A percentile compares a stretch with the other conserved stretches of the same genome.
phyloP scores from a whole-genome alignment of 1,140 invertebrate genomes.

The Drosophila ironensis region DNA sequence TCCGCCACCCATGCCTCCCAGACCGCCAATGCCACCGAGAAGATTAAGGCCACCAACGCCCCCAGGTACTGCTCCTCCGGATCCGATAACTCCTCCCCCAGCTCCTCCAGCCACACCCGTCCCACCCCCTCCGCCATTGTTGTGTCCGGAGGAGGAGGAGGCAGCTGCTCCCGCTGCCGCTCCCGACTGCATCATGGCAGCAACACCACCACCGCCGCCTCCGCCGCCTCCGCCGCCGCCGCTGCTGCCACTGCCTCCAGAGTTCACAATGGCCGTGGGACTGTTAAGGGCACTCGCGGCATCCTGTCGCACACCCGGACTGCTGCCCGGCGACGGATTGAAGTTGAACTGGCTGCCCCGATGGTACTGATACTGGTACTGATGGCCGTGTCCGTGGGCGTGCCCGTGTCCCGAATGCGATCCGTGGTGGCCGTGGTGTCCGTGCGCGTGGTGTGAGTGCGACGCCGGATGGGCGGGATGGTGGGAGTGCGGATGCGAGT shows the following conservation, averaged over 20 bases:
- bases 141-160: conserved; percentile 11
- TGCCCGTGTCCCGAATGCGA: conserved; percentile 57
- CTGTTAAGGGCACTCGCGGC: conserved; percentile 63
- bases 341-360: conserved; percentile 55
- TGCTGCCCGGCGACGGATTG: conserved; percentile 69
- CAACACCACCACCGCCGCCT: conserved; percentile 61
- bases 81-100: no score
- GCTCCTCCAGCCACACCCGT: no score
- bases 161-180: conserved; percentile 5
- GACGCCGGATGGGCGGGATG: no score
- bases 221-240: conserved; percentile 62
- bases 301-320: conserved; percentile 62
- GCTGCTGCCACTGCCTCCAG: conserved; percentile 62
- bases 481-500: neutral
- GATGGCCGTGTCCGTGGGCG: conserved; percentile 46
- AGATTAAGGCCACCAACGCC: conserved; percentile 39
- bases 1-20: conserved; percentile 43
- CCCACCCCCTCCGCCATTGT: conserved; percentile 3
- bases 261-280: conserved; percentile 77
- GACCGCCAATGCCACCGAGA: conserved; percentile 49
- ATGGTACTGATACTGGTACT: conserved; percentile 10
- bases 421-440: conserved; percentile 44
- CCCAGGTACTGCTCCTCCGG: neutral
- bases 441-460: conserved; percentile 38
- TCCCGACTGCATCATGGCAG: conserved; percentile 53